phyloP scores from a whole-genome alignment of 2,797 vertebrate genomes.

The Falco berigora region DNA sequence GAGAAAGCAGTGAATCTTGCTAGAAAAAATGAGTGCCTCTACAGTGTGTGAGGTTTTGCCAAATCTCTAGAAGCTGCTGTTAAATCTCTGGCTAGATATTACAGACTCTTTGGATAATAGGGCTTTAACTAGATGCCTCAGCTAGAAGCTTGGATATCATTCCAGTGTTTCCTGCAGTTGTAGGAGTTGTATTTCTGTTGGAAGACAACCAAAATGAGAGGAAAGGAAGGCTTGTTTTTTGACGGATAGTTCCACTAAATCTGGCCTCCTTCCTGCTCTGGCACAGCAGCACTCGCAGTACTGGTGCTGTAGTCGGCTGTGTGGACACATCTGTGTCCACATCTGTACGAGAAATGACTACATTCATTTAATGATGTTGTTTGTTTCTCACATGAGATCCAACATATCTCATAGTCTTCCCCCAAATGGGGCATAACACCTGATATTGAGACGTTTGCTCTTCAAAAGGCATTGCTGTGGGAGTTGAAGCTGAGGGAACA shows the following conservation, averaged over 20 bases:
- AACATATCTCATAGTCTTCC: rapidly evolving
- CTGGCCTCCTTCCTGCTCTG: background rate
- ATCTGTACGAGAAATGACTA: background rate
- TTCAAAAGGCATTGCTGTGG: background rate
- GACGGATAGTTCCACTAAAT: background rate
- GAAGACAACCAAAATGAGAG: background rate
- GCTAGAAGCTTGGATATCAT: conserved; percentile 8
- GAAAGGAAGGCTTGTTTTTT: conserved; percentile 33
- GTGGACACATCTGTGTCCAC: background rate
- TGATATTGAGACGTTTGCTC: background rate
- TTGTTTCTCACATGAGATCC: background rate
- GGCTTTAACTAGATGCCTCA: conserved; percentile 25
- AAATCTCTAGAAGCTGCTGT: conserved; percentile 33
- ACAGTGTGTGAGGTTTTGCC: background rate
- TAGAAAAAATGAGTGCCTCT: background rate
- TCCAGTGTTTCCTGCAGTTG: conserved; percentile 31
- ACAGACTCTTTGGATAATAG: background rate
- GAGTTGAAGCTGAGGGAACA: background rate
- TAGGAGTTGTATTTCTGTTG: conserved; percentile 44
- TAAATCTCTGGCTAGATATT: conserved; percentile 14
- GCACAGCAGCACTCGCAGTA: background rate
- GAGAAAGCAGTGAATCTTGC: background rate
- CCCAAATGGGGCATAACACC: background rate
- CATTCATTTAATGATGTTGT: background rate
- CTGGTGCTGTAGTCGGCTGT: rapidly evolving